Evolutionary conservation across 2,888 invertebrate genomes (phyloP).

Genomic region (Steromphala cineraria): DNA sequence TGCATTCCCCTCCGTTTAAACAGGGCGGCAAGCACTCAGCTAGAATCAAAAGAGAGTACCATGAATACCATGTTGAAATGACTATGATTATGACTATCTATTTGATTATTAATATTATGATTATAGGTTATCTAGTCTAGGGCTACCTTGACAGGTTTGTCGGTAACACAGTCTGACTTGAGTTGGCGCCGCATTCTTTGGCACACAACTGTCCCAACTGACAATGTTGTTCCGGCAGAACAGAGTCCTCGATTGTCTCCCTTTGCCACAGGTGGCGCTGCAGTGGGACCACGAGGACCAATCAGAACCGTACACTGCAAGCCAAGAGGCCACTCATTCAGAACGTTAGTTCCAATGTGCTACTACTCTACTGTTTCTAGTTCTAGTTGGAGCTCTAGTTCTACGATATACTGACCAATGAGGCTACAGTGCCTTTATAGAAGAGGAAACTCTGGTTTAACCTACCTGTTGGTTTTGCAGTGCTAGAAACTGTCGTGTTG

Average conservation of each 20-base stretch:
- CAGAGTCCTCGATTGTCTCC: constrained; percentile 60
- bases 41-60: constrained; percentile 28
- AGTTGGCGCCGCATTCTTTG: constrained; percentile 34
- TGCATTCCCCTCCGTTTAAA: constrained; percentile 58
- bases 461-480: too few relatives aligned
- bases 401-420: too few relatives aligned
- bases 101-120: neutral
- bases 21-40: constrained; percentile 49
- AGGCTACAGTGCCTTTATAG: too few relatives aligned
- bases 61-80: neutral
- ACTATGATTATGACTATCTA: neutral
- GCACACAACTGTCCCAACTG: constrained; percentile 39
- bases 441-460: too few relatives aligned
- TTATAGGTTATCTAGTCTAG: neutral
- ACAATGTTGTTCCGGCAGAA: constrained; percentile 56
- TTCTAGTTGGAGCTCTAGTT: too few relatives aligned
- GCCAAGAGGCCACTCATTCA: constrained; percentile 35
- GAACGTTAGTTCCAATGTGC: neutral
- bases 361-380: too few relatives aligned
- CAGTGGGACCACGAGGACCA: constrained; percentile 70
- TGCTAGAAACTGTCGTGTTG: too few relatives aligned
- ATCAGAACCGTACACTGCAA: constrained; percentile 44
- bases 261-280: constrained; percentile 66
- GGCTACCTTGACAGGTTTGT: constrained; percentile 43
- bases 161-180: constrained; percentile 43